A percentile compares a stretch with the other conserved stretches of the same genome.
phyloP scores from a whole-genome alignment of 2,113 vertebrate species.

The Callopanchax toddi region DNA sequence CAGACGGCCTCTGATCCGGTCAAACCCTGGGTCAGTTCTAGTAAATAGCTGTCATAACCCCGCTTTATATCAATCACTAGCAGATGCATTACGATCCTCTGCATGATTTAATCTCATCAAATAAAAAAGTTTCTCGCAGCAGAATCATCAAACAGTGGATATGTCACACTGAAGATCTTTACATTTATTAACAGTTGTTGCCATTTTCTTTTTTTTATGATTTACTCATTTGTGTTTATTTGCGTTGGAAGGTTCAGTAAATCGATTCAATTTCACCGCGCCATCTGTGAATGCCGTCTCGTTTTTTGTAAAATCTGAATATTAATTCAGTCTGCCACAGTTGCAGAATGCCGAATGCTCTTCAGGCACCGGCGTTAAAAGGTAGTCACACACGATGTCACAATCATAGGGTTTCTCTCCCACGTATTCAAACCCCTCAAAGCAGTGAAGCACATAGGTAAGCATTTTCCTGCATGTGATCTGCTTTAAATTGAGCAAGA shows the following conservation, averaged over 20 bases:
- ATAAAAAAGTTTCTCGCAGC: neutral
- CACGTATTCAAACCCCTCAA: conserved; percentile 34
- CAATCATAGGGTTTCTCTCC: conserved; percentile 34
- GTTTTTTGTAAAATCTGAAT: conserved; percentile 27
- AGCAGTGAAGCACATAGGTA: conserved; percentile 31
- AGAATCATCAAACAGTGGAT: conserved; percentile 9
- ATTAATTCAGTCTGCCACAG: conserved; percentile 30
- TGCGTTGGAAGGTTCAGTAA: conserved; percentile 7
- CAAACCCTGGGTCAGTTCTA: neutral
- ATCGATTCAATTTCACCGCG: conserved; percentile 12
- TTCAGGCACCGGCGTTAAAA: conserved; percentile 10
- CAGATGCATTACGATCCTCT: neutral
- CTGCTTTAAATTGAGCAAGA: conserved; percentile 49
- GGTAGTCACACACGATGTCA: conserved; percentile 40
- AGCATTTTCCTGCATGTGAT: conserved; percentile 42
- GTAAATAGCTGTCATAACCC: conserved; percentile 1
- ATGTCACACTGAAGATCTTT: neutral
- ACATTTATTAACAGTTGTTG: conserved; percentile 24
- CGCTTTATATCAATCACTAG: neutral
- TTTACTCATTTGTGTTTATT: conserved; percentile 3
- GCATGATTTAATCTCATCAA: neutral
- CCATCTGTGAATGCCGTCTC: conserved; percentile 33
- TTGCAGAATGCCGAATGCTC: conserved; percentile 28
- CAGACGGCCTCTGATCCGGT: conserved; percentile 18
- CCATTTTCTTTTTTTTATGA: conserved; percentile 6